These are phyloP conservation scores for Brachycybe producta DNA, from an alignment of 2,888 invertebrate species.

Conservation along the genomic window DNA sequence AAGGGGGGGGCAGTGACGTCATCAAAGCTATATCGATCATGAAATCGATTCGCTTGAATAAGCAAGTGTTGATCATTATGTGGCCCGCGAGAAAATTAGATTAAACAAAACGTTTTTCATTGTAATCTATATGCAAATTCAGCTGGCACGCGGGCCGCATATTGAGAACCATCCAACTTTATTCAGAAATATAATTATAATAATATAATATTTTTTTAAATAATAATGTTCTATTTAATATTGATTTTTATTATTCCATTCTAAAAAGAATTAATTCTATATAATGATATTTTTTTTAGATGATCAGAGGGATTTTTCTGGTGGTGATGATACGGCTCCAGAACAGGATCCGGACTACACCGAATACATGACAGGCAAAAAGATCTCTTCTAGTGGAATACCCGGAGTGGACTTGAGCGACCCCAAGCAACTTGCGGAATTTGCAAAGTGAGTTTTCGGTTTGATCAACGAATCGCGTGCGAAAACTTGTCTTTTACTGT, in stretches of 20 bases:
- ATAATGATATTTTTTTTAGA: constrained; percentile 21
- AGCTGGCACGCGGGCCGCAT: too few relatives aligned
- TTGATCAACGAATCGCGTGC: not conserved
- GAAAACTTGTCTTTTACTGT: not conserved
- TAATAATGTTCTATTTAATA: too few relatives aligned
- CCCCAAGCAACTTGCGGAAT: constrained; percentile 84
- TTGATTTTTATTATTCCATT: not conserved
- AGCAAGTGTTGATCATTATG: too few relatives aligned
- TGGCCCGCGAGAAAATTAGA: too few relatives aligned
- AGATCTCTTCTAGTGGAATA: constrained; percentile 53
- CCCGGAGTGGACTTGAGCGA: constrained; percentile 79
- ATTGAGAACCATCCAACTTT: too few relatives aligned
- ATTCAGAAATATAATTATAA: too few relatives aligned
- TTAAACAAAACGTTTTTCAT: too few relatives aligned
- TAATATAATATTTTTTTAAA: too few relatives aligned
- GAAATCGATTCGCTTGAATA: too few relatives aligned
- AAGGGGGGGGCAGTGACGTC: too few relatives aligned
- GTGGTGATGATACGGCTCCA: constrained; percentile 64
- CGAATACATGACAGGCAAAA: constrained; percentile 83
- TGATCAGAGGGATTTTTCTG: constrained; percentile 37
- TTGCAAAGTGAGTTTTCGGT: constrained; percentile 47
- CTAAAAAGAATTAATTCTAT: not conserved
- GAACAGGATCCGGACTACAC: constrained; percentile 83
- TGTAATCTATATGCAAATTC: too few relatives aligned
- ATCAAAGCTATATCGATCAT: too few relatives aligned